Evolutionary conservation across 2,113 vertebrate genomes (phyloP), one percentile per base, ranked within the genome.

Genomic region (Morone chrysops): DNA sequence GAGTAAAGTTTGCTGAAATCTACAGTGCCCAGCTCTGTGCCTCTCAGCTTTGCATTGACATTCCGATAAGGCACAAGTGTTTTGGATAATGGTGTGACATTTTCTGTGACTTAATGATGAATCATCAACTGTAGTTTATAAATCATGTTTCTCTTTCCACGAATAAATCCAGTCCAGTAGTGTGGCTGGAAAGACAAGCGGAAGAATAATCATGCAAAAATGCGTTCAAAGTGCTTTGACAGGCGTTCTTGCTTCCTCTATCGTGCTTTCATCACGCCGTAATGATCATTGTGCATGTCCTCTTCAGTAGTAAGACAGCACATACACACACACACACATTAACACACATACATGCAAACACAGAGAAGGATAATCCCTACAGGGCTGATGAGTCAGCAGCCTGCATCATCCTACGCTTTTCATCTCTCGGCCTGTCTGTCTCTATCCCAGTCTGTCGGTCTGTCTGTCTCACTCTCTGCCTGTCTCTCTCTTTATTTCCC

Each of bases 321-420:
- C 45, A 47, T 47, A 77, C 56, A 73, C 54, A 71, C 67, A 75
- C 2, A 53, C 70, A 73, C 12, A 61, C 14, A 63, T 13, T 66
- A 31, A 72, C 70, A 80, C 31, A 60, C 43, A 57, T 11, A 53
- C 25, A 51, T 59, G 31, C 74, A 6, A 9, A 65, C 2, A 74
- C 16, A 70, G 63, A 80, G 62, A 76, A 57, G 75, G 81, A 91
- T 92, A 88, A 92, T 70, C 86, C 88, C 84, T 77, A 38, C 43
- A 84, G 75, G 82, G 65, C 25, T 90, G 87, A 93, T 93, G 93
- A 93, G 89, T 92, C 92, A 93, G 88, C 86, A 81, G 83, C 87
- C 83, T 80, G 77, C 89, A 88, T 85, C 82, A 83, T 83, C 89
- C 82, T 72, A 85, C 66, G 50, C 85, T 73, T 78, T 83, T 80